Evolutionary conservation across 2,113 vertebrate species (phyloP), one percentile per base, ranked within the genome.

Genomic region (Sorex araneus): DNA sequence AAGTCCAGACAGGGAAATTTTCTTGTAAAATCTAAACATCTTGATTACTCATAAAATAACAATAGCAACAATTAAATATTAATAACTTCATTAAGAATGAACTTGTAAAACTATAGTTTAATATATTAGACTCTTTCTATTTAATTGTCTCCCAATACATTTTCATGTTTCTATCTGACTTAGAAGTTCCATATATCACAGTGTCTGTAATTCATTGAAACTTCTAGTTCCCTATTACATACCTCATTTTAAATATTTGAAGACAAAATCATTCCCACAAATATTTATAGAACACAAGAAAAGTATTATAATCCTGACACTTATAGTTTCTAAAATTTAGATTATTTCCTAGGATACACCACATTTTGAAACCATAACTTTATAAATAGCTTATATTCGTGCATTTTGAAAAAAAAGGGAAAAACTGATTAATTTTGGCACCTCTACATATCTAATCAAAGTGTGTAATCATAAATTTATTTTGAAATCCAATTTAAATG

Each of bases 361-460:
- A 60, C 18, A 60, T 60, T 70, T 84, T 92, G 47, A 90, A 40
- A 83, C 54, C 21, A 93, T 15, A 64, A 32, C 45, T 27, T 34
- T 45, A 18, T 64, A 9, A 79, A 81, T 83, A 64, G n/a, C 21
- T 32, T 18, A 21, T 30, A 47, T 36, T 81, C 2, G 32, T 16
- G 16, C 8, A 50, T 69, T 50, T 32, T 78, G 54, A 89, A 47
- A 43, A 36, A 85, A 11, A 89, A 43, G 63, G 50, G 3, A 54
- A 16, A 79, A 28, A 4, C 34, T 11, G 69, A 34, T 60, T 13
- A 78, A 71, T 84, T 86, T 60, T 84, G 60, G 30, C 25, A 47
- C 27, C 1, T 7, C 8, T 75, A 21, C 1, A 25, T n/a, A 75
- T 60, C 21, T 50, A 36, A 75, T 82, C 74, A 89, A 83, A n/a